Percentiles rank a stretch among this genome's conserved stretches.
phyloP scores from a whole-genome alignment of 2,797 vertebrate genomes.

The Sebastes matsubarae region DNA sequence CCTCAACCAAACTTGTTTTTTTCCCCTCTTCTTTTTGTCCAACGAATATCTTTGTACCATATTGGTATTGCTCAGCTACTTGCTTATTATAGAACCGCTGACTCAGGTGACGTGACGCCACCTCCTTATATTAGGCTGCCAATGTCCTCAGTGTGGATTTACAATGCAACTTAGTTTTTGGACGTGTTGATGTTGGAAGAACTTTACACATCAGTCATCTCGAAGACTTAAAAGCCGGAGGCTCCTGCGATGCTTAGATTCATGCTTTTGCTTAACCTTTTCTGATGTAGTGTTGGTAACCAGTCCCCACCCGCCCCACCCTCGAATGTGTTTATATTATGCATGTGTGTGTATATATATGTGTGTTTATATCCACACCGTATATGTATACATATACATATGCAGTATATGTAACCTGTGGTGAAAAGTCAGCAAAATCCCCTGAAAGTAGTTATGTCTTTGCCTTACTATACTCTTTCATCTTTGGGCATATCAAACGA shows the following conservation, averaged over 20 bases:
- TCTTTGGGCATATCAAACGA: conserved; percentile 73
- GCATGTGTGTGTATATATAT: conserved; percentile 87
- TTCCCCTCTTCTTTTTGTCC: conserved; percentile 69
- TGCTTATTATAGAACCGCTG: conserved; percentile 80
- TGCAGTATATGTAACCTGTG: conserved; percentile 84
- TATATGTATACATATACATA: conserved; percentile 87
- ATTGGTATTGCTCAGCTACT: conserved; percentile 89
- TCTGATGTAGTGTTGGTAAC: conserved; percentile 84
- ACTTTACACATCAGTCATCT: conserved; percentile 62
- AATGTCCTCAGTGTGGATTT: conserved; percentile 82
- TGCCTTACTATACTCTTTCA: conserved; percentile 81
- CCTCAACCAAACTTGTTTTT: conserved; percentile 79
- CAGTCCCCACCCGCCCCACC: conserved; percentile 65
- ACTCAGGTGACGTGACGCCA: conserved; percentile 73
- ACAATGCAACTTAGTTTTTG: conserved; percentile 72
- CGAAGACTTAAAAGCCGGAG: conserved; percentile 62
- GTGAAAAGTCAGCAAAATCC: conserved; percentile 76
- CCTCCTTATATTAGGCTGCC: conserved; percentile 78
- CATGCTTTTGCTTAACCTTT: conserved; percentile 82
- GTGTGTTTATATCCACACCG: conserved; percentile 87
- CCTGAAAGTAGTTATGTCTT: conserved; percentile 80
- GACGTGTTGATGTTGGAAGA: conserved; percentile 55
- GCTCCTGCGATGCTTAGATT: conserved; percentile 75
- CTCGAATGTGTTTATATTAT: conserved; percentile 88
- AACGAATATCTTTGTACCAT: conserved; percentile 88